Evolutionary conservation across 2,888 invertebrate genomes (phyloP).

Genomic region (Bombyx huttoni): DNA sequence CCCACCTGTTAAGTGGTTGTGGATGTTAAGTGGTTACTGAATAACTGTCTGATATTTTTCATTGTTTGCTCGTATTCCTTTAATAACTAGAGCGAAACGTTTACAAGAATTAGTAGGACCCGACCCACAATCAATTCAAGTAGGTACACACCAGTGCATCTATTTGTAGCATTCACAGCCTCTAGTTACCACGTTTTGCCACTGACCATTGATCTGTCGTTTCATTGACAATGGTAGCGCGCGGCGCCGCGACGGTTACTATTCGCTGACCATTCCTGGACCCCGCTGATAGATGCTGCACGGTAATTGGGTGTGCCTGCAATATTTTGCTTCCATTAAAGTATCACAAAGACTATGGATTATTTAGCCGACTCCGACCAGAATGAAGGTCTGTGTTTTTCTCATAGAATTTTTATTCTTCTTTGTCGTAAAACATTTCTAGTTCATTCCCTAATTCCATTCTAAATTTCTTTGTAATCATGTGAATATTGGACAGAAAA

Average conservation of each 20-base stretch:
- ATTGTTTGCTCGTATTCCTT: too few relatives aligned
- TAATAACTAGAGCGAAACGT: too few relatives aligned
- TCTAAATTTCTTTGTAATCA: too few relatives aligned
- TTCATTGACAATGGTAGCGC: slow-evolving; percentile 40
- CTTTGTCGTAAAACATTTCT: too few relatives aligned
- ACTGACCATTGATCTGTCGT: slow-evolving; percentile 54
- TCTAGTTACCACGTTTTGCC: slow-evolving; percentile 34
- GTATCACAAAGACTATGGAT: background rate
- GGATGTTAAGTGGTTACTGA: too few relatives aligned
- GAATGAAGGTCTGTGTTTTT: background rate
- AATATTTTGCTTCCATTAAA: background rate
- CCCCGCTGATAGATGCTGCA: slow-evolving; percentile 24
- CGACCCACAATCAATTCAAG: background rate
- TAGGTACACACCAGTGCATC: slow-evolving; percentile 5
- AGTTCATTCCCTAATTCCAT: too few relatives aligned
- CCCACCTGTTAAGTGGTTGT: too few relatives aligned
- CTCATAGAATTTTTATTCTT: too few relatives aligned
- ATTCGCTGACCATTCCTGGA: slow-evolving; percentile 21
- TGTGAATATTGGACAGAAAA: too few relatives aligned
- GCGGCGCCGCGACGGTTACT: slow-evolving; percentile 12
- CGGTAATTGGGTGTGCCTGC: slow-evolving; percentile 10
- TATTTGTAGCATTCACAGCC: slow-evolving; percentile 62
- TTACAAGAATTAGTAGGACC: background rate
- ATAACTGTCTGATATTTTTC: too few relatives aligned
- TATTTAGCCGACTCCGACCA: too few relatives aligned